Evolutionary conservation across 2,888 invertebrate genomes (phyloP).

Genomic region (Serripes groenlandicus): DNA sequence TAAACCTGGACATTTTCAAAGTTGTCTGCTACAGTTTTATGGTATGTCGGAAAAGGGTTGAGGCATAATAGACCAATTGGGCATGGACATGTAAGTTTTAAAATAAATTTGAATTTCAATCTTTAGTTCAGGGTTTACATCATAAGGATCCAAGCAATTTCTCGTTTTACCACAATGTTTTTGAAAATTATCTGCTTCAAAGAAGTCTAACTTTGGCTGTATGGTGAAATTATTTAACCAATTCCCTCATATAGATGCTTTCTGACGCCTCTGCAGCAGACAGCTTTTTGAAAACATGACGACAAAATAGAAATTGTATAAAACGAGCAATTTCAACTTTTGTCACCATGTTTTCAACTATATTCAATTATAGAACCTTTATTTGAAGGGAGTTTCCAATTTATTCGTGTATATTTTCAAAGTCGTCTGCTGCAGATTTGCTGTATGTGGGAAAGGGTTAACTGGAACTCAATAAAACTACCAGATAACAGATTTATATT

Average conservation of each 20-base stretch:
- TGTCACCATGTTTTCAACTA: background rate
- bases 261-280: background rate
- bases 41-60: too few species aligned
- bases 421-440: too few species aligned
- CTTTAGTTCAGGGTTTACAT: background rate
- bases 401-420: too few species aligned
- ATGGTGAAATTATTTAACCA: background rate
- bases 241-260: background rate
- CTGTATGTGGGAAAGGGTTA: too few species aligned
- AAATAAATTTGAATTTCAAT: too few species aligned
- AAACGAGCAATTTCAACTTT: background rate
- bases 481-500: constrained; percentile 13
- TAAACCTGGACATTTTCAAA: too few species aligned
- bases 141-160: background rate
- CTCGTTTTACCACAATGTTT: constrained; percentile 1
- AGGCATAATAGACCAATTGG: too few species aligned
- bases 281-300: background rate
- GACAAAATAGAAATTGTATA: background rate
- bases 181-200: background rate
- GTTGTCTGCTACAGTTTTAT: too few species aligned
- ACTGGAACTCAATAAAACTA: too few species aligned
- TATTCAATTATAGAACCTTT: background rate
- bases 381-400: too few species aligned
- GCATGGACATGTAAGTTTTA: too few species aligned
- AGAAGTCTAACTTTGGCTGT: background rate